A percentile compares a stretch with the other conserved stretches of the same genome.
Conservation (phyloP, 2,113 vertebrate genomes). For the Ciconia boyciana region DNA sequence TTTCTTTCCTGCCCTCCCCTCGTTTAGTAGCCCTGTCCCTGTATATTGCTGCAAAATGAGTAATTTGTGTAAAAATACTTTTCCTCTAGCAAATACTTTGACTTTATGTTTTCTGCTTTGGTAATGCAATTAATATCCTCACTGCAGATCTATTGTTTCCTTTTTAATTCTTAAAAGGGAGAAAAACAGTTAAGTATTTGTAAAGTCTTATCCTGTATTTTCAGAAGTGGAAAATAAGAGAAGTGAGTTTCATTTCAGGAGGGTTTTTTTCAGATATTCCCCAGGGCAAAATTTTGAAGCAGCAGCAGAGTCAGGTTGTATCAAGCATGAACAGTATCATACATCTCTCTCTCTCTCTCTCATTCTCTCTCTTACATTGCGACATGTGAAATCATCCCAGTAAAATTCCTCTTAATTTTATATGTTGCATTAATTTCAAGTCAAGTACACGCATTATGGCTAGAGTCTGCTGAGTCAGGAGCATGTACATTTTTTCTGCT, state of each 20-base stretch:
- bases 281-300: not conserved
- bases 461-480: not conserved
- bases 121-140: not conserved
- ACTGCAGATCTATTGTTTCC: not conserved
- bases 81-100: not conserved
- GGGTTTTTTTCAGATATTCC: not conserved
- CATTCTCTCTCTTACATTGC: not conserved
- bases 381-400: not conserved
- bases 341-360: not conserved
- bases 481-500: not conserved
- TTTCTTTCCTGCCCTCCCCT: not conserved
- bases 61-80: not conserved
- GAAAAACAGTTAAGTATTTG: not conserved
- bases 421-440: not conserved
- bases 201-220: not conserved
- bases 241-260: not conserved
- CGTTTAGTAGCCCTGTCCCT: not conserved
- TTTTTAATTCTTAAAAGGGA: not conserved
- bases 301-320: not conserved
- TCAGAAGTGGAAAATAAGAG: conserved; percentile 6
- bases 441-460: not conserved
- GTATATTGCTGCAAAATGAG: not conserved
- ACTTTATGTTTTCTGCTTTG: not conserved
- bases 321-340: not conserved
- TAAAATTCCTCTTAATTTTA: not conserved